These are phyloP conservation scores for Xyrichtys novacula DNA, from an alignment of 2,797 vertebrate genomes.

Conservation along the genomic window DNA sequence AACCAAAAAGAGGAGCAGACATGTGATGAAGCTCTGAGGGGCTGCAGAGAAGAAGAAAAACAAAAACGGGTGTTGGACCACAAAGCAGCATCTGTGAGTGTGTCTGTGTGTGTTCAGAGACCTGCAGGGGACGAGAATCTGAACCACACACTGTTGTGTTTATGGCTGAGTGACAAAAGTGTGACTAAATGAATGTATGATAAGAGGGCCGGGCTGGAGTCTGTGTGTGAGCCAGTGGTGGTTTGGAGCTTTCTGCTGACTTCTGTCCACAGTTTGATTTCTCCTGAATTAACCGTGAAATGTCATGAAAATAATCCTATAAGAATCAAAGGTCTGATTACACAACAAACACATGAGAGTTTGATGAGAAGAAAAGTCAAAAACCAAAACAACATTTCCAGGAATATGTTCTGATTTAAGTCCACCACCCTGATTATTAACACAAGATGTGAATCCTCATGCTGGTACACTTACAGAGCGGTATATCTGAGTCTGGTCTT, in stretches of 20 bases:
- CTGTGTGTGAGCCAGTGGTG: conserved; percentile 20
- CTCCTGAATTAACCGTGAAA: conserved; percentile 25
- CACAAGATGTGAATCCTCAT: too few relatives aligned
- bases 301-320: conserved; percentile 18
- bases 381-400: conserved; percentile 10
- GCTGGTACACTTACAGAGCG: too few relatives aligned
- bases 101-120: conserved; percentile 33
- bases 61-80: conserved; percentile 26
- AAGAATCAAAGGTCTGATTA: neutral
- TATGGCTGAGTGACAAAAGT: conserved; percentile 56
- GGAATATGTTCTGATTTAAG: neutral
- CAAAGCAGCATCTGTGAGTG: conserved; percentile 60
- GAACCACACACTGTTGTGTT: conserved; percentile 45
- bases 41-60: too few relatives aligned
- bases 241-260: conserved; percentile 1
- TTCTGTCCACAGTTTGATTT: conserved; percentile 7
- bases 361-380: conserved; percentile 10
- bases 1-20: conserved; percentile 30
- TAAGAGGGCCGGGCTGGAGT: conserved; percentile 20
- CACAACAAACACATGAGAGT: neutral
- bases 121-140: conserved; percentile 44
- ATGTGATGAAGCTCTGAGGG: conserved; percentile 45
- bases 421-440: too few relatives aligned
- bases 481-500: too few relatives aligned
- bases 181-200: conserved; percentile 24